phyloP scores from a whole-genome alignment of 1,140 invertebrate species.

The Scaptomyza hsui region DNA sequence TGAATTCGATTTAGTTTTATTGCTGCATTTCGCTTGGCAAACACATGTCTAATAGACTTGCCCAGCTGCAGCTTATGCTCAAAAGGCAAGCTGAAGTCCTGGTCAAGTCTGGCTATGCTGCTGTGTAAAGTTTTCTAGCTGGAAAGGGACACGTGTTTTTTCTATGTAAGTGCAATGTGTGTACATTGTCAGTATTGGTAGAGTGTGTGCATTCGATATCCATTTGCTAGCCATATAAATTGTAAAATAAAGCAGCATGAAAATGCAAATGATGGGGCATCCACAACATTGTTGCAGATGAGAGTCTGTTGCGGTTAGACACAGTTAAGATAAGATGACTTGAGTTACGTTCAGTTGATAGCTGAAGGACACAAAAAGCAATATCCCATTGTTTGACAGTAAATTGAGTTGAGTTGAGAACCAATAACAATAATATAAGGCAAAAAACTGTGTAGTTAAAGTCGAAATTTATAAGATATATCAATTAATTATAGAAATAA shows the following conservation, averaged over 20 bases:
- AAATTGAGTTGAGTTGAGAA: background rate
- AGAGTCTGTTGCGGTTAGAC: slow-evolving; percentile 29
- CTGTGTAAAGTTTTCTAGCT: background rate
- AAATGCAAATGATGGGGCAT: slow-evolving; percentile 31
- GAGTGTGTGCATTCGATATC: slow-evolving; percentile 35
- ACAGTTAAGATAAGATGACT: slow-evolving; percentile 15
- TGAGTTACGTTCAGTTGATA: slow-evolving; percentile 3
- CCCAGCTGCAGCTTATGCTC: slow-evolving; percentile 1
- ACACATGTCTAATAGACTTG: slow-evolving; percentile 53
- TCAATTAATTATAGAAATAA: too few relatives aligned
- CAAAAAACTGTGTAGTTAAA: too few relatives aligned
- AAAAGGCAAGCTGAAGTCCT: slow-evolving; percentile 4
- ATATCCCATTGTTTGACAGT: slow-evolving; percentile 24
- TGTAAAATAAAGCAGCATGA: slow-evolving; percentile 42
- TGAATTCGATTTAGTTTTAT: slow-evolving; percentile 77
- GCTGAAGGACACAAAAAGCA: background rate
- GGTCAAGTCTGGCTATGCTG: background rate
- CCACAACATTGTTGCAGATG: slow-evolving; percentile 3
- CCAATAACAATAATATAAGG: too few relatives aligned
- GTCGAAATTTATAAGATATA: too few relatives aligned
- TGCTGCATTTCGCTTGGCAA: slow-evolving; percentile 50
- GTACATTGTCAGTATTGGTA: background rate
- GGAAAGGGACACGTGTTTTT: slow-evolving; percentile 27
- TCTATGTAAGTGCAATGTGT: slow-evolving; percentile 27
- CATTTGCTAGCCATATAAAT: slow-evolving; percentile 41